Evolutionary conservation across 2,797 vertebrate species (phyloP).

Genomic region (Carcharodon carcharias): DNA sequence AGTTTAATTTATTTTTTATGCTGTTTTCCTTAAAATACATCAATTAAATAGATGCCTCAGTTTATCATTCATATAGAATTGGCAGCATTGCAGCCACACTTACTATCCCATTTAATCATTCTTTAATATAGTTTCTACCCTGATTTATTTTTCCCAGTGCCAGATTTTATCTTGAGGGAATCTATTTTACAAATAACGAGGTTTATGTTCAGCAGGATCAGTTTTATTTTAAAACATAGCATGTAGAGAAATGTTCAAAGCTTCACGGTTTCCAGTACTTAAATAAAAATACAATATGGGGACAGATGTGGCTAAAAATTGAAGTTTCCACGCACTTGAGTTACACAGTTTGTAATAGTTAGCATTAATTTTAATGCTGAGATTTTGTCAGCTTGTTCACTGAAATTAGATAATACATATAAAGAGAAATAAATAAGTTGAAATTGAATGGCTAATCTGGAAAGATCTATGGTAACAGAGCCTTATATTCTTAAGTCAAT

Average conservation of each 20-base stretch:
- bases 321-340: neutral
- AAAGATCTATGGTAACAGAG: slow-evolving; percentile 57
- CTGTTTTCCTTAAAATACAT: neutral
- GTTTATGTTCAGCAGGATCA: neutral
- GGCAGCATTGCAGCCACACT: neutral
- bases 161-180: neutral
- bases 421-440: slow-evolving; percentile 18
- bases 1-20: neutral
- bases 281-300: neutral
- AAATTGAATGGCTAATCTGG: slow-evolving; percentile 57
- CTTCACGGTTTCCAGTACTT: neutral
- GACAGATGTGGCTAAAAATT: neutral
- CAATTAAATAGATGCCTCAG: neutral
- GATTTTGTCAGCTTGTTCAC: neutral
- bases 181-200: slow-evolving; percentile 7
- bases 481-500: slow-evolving; percentile 54
- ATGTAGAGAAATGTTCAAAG: slow-evolving; percentile 1
- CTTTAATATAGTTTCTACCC: neutral
- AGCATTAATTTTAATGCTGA: neutral
- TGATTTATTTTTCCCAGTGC: neutral
- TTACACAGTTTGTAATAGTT: neutral
- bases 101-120: neutral
- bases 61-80: neutral
- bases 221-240: neutral
- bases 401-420: neutral